Evolutionary conservation across 1,140 invertebrate species (phyloP).

Genomic region (Acyrthosiphon pisum): DNA sequence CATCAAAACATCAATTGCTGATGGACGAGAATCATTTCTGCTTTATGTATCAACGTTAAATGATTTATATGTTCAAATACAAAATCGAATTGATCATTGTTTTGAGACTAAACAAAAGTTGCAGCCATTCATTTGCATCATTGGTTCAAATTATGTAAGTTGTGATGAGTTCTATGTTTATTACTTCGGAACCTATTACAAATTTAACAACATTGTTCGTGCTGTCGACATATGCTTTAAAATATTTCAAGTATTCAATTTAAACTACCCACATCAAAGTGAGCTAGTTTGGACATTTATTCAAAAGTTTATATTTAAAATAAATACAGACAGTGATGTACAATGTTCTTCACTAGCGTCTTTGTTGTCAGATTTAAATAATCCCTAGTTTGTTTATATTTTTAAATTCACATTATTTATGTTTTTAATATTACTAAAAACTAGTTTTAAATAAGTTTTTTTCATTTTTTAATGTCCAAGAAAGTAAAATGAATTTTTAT

Average conservation of each 20-base stretch:
- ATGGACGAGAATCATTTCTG: background rate
- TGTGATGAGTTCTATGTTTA: constrained; percentile 3
- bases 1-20: no score
- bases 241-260: no score
- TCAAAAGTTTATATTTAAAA: constrained; percentile 13
- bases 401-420: background rate
- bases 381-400: background rate
- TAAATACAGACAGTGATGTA: background rate
- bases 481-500: background rate
- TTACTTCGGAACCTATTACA: constrained; percentile 1
- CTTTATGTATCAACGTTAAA: background rate
- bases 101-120: background rate
- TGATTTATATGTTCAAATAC: constrained; percentile 23
- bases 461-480: background rate
- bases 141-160: background rate
- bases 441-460: background rate
- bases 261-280: background rate
- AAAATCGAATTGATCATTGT: constrained; percentile 23
- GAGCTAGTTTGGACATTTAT: background rate
- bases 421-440: background rate
- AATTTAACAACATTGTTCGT: background rate
- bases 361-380: background rate
- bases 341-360: background rate
- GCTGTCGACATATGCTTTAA: background rate
- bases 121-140: background rate